Percentiles rank a stretch among this genome's conserved stretches.
Evolutionary conservation across 2,113 vertebrate species (phyloP).

Genomic region (Ceuthmochares aereus): DNA sequence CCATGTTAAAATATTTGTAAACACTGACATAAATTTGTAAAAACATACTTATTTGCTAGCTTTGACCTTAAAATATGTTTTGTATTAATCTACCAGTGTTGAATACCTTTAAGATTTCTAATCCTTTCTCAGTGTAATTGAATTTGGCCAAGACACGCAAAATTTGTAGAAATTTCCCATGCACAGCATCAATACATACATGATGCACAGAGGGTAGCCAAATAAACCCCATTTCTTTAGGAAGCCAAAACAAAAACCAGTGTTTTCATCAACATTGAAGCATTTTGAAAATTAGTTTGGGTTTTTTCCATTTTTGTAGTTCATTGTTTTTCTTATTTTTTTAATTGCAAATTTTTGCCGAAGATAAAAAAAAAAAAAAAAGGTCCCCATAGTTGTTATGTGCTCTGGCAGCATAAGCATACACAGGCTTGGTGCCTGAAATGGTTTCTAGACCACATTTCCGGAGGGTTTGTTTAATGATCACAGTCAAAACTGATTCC

Average conservation of each 20-base stretch:
- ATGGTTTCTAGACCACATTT: not conserved
- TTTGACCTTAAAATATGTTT: not conserved
- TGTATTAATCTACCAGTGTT: not conserved
- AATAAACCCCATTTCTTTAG: not conserved
- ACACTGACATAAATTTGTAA: not conserved
- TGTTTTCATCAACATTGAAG: not conserved
- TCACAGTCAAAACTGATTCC: not conserved
- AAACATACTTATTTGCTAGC: not conserved
- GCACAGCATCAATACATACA: fast-evolving
- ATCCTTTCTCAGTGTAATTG: not conserved
- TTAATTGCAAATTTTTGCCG: not conserved
- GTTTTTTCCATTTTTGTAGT: not conserved
- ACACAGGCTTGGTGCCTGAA: not conserved
- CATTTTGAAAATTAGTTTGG: not conserved
- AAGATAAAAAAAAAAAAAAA: not conserved
- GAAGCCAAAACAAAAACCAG: not conserved
- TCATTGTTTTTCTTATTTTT: not conserved
- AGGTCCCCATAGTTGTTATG: not conserved
- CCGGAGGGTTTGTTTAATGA: not conserved
- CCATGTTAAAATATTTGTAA: not conserved
- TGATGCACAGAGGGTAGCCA: not conserved
- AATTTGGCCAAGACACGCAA: not conserved
- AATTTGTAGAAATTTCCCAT: not conserved
- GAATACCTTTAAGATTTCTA: not conserved
- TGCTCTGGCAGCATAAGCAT: not conserved